Evolutionary conservation across 2,888 invertebrate species (phyloP).

Genomic region (Pandemis corylana): DNA sequence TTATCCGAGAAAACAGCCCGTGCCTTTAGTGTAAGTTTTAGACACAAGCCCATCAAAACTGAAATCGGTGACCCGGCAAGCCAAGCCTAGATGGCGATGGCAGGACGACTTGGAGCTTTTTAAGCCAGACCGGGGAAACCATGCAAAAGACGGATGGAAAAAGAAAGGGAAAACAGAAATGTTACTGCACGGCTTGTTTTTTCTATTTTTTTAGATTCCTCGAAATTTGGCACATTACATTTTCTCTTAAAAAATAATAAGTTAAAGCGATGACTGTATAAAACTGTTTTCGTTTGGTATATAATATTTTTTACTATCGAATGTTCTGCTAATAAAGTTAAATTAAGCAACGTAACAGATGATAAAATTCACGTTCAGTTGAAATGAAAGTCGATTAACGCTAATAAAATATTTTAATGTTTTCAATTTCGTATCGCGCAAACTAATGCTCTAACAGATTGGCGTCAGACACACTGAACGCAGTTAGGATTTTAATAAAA

Average conservation of each 20-base stretch:
- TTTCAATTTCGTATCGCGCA: not conserved
- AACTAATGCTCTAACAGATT: not conserved
- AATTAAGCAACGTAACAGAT: conserved; percentile 3
- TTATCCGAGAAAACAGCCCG: too few relatives aligned
- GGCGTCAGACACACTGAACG: conserved; percentile 7
- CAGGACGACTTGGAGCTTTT: too few relatives aligned
- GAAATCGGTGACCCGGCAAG: too few relatives aligned
- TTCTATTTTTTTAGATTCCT: too few relatives aligned
- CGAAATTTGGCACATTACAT: too few relatives aligned
- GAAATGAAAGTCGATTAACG: conserved; percentile 9
- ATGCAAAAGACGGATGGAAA: too few relatives aligned
- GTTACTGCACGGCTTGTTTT: too few relatives aligned
- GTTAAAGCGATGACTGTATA: not conserved
- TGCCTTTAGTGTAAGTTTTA: too few relatives aligned
- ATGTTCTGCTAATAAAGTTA: not conserved
- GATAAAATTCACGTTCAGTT: conserved; percentile 3
- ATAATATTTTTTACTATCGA: conserved; percentile 1
- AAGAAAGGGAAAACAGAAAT: too few relatives aligned
- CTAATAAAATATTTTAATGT: conserved; percentile 14
- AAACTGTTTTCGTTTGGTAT: not conserved
- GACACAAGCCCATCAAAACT: too few relatives aligned
- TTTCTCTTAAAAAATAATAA: not conserved
- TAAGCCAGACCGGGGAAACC: too few relatives aligned
- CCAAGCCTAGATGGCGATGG: too few relatives aligned
- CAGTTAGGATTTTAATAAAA: conserved; percentile 3